phyloP scores from a whole-genome alignment of 2,888 invertebrate genomes.

The Vandiemenella viatica region DNA sequence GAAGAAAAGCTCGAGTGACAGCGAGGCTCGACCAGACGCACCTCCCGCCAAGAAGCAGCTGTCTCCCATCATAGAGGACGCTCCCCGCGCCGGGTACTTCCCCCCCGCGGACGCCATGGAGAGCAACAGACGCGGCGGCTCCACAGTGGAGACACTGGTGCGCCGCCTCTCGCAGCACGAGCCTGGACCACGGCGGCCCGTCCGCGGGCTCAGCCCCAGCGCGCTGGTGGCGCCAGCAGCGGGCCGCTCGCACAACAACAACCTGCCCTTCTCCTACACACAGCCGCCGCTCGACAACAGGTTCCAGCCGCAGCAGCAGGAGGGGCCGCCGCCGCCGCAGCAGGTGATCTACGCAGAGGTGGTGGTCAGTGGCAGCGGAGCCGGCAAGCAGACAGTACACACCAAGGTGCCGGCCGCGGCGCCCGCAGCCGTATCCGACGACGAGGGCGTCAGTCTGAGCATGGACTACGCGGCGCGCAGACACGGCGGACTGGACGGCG shows the following conservation, averaged over 20 bases:
- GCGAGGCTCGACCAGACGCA: constrained; percentile 8
- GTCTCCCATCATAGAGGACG: constrained; percentile 65
- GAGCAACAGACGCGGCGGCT: constrained; percentile 43
- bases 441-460: constrained; percentile 56
- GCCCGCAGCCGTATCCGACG: constrained; percentile 49
- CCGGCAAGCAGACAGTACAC: constrained; percentile 35
- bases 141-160: constrained; percentile 64
- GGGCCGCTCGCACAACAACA: constrained; percentile 49
- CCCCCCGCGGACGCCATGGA: constrained; percentile 20
- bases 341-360: constrained; percentile 66
- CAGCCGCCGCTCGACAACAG: constrained; percentile 31
- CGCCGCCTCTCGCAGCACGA: constrained; percentile 42
- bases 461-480: constrained; percentile 6
- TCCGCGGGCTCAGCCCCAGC: constrained; percentile 9
- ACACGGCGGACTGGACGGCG: neutral
- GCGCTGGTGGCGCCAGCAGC: constrained; percentile 39
- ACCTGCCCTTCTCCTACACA: constrained; percentile 70
- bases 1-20: constrained; percentile 33
- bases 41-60: constrained; percentile 42
- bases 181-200: constrained; percentile 8
- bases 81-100: constrained; percentile 55
- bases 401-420: constrained; percentile 26
- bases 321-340: constrained; percentile 7
- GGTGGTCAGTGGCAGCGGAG: constrained; percentile 26
- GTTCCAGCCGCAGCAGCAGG: constrained; percentile 12